These are phyloP conservation scores for Hucho hucho DNA, from an alignment of 2,113 vertebrate genomes.

Conservation along the genomic window DNA sequence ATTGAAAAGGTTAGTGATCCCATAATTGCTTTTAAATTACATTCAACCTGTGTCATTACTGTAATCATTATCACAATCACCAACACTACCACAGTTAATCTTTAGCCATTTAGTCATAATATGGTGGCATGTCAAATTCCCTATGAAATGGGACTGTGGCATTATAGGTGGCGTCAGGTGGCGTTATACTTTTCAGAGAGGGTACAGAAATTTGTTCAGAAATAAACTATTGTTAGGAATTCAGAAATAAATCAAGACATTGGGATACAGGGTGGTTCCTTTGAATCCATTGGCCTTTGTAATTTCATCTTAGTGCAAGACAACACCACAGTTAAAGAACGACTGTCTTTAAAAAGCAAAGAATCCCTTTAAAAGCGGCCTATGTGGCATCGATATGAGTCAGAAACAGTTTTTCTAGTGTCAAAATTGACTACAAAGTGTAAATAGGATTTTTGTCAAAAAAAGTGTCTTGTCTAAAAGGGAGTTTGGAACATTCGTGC, in stretches of 20 bases:
- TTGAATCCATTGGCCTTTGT: not conserved
- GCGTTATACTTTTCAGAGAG: not conserved
- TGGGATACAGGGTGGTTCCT: not conserved
- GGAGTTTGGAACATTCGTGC: too few species aligned
- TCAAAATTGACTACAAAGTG: too few species aligned
- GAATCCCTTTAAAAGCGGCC: too few species aligned
- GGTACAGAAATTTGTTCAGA: slow-evolving; percentile 34
- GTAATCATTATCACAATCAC: slow-evolving; percentile 64
- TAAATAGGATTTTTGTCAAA: too few species aligned
- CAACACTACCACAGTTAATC: slow-evolving; percentile 57
- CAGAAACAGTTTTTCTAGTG: too few species aligned
- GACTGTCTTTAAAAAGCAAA: not conserved
- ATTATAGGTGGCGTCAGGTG: slow-evolving; percentile 11
- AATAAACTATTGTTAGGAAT: not conserved
- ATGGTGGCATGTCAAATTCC: slow-evolving; percentile 55
- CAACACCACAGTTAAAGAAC: slow-evolving; percentile 1
- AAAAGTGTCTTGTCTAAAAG: too few species aligned
- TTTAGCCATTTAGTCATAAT: slow-evolving; percentile 55
- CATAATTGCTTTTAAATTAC: slow-evolving; percentile 74
- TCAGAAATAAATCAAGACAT: slow-evolving; percentile 4
- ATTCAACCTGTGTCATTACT: slow-evolving; percentile 62
- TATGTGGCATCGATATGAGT: too few species aligned
- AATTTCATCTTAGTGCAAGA: slow-evolving; percentile 18
- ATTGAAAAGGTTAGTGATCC: slow-evolving; percentile 71
- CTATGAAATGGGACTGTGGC: slow-evolving; percentile 37